These are phyloP conservation scores for Drosophila anomalipes DNA, from an alignment of 2,888 invertebrate species.

Conservation along the genomic window DNA sequence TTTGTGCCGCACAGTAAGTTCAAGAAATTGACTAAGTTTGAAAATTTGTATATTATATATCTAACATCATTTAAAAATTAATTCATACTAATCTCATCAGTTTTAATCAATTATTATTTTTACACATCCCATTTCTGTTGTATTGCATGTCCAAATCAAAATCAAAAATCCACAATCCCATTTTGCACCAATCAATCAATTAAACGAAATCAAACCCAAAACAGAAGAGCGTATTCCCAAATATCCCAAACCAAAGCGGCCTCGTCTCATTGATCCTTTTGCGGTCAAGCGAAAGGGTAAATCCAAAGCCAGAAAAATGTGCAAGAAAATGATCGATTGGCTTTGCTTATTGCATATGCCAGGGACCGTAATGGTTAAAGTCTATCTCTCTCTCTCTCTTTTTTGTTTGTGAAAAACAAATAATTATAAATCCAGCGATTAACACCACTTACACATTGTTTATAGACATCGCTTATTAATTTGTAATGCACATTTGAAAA, in stretches of 20 bases:
- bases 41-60: background rate
- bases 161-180: slow-evolving; percentile 1
- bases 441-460: background rate
- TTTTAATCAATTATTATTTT: background rate
- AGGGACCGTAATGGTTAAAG: slow-evolving; percentile 43
- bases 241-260: slow-evolving; percentile 67
- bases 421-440: no score
- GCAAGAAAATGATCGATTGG: background rate
- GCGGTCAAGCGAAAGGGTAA: slow-evolving; percentile 85
- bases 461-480: background rate
- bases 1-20: slow-evolving; percentile 71
- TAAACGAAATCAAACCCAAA: slow-evolving; percentile 26
- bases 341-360: background rate
- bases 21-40: background rate
- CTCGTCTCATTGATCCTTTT: slow-evolving; percentile 81
- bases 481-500: background rate
- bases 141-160: slow-evolving; percentile 14
- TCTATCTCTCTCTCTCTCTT: no score
- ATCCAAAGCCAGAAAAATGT: slow-evolving; percentile 11
- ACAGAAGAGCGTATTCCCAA: slow-evolving; percentile 50
- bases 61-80: background rate
- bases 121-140: slow-evolving; percentile 27
- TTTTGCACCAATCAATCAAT: slow-evolving; percentile 29
- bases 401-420: no score
- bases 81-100: background rate